Base-by-base conservation (phyloP, 2,888 invertebrate species). In the Pediacus dermestoides region DNA sequence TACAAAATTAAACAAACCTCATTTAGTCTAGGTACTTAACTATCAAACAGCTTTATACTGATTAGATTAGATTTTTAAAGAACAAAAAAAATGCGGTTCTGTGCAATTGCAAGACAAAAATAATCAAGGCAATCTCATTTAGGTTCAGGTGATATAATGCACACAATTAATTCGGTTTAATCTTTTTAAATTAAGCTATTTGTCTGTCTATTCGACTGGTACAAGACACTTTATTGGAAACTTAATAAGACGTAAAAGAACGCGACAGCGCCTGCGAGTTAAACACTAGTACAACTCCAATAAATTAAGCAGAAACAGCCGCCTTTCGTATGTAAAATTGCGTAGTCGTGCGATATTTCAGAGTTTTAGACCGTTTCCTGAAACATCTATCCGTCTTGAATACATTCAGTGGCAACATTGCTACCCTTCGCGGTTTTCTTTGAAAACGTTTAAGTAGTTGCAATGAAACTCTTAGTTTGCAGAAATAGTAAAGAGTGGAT, bases 241-340 rank as follows among this genome's bases (percentile, higher is more conserved):
- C 45, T 52, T 58, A 58, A 59, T 59, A 58, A 61, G 58, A 60
- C 52, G 55, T 59, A 59, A 58, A 54, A 53, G 51, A 52, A 47
- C 46, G 52, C 53, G 58, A 57, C 55, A 56, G 53, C 51, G 8
- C 3, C 4, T 25, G 13, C 11, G 28, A 28, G 4, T 28, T 28
- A 54, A 58, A 54, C 56, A 55, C 45, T 53, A 47, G 49, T 50
- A 50, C 43, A 53, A 50, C 44, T 49, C 49, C 50, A 52, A 61
- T 61, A 61, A 62, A 62, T 61, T 58, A 50, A 44, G 39, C 35
- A 55, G 51, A 11, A 28, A 14, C 55, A 48, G 53, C 59, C 57
- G 55, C 58, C 58, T 52, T 57, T 58, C 53, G 57, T 58, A 60
- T 60, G 60, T 60, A 59, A 60, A 59, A 58, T 54, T 58, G 57